Conservation (phyloP, 2,113 vertebrate genomes). For the Hydrolagus affinis region DNA sequence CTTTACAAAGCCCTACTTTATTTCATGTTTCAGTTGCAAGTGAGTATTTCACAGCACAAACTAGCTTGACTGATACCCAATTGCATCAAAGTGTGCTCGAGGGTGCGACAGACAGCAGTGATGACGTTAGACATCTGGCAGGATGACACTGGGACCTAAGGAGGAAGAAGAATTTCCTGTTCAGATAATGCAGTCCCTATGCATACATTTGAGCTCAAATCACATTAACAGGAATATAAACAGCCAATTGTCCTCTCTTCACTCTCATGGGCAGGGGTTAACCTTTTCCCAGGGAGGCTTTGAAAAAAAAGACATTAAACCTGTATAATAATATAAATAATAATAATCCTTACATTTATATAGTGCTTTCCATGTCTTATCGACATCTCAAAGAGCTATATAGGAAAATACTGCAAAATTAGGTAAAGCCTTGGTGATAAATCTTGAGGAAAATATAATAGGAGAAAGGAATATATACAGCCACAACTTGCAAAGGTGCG, state of each 20-base stretch:
- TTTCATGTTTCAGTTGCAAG: not conserved
- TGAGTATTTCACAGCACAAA: not conserved
- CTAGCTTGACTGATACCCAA: not conserved
- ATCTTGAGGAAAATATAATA: not conserved
- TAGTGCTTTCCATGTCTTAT: too few relatives aligned
- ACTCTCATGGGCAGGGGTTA: not conserved
- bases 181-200: not conserved
- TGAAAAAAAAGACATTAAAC: too few relatives aligned
- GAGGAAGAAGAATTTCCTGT: conserved; percentile 23
- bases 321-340: too few relatives aligned
- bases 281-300: too few relatives aligned
- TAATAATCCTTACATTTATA: too few relatives aligned
- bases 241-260: not conserved
- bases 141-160: conserved; percentile 7
- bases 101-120: too few relatives aligned
- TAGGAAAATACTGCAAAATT: too few relatives aligned
- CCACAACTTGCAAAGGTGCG: not conserved
- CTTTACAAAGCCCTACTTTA: not conserved
- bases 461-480: not conserved
- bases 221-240: not conserved
- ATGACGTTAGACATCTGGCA: not conserved
- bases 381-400: too few relatives aligned
- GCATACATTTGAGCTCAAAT: not conserved
- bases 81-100: not conserved
- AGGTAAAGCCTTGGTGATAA: too few relatives aligned